Base-by-base conservation (phyloP, 2,888 invertebrate genomes). In the Imbricaverruca yamaguchii region DNA sequence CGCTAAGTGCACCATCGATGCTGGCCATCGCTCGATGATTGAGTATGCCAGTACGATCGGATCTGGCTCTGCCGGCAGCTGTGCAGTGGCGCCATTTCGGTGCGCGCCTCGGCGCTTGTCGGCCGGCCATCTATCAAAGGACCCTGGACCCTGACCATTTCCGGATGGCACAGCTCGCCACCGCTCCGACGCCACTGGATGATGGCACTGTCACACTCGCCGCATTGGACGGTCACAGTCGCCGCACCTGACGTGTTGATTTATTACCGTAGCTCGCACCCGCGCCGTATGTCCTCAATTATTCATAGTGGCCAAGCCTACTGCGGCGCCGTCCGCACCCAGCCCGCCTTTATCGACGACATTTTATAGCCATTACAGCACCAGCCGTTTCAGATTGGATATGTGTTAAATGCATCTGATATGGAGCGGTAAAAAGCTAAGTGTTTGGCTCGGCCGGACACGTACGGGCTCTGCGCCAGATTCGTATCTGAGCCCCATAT, bases 371-470 rank as follows among this genome's bases (percentile, higher is more conserved):
- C 63, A 65, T 65, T 65, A 65, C 63, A 8, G 6, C 63, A 6
- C n/a, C 63, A 21, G 21, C n/a, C 7, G n/a, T 21, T n/a, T n/a
- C 63, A 65, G 63, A 65, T 65, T 65, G 63, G 21, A 65, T 65
- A 65, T 65, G 63, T 65, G 63, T 65, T 65, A n/a, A 65, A 65
- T 65, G 63, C 63, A 65, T 65, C 63, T n/a, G 63, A 65, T 65
- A 65, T 7, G 63, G n/a, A 9, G 63, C 63, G 63, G 63, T 65
- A 65, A 65, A 65, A 65, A 65, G 63, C 63, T 65, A 65, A 65
- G 63, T 65, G 63, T 65, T 65, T 65, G 63, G 63, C 7, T n/a
- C 63, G 63, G 63, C 63, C n/a, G n/a, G n/a, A 65, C 63, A 65
- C 63, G 63, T 65, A 65, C 63, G n/a, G 59, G 63, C 63, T 65